A percentile compares a stretch with the other conserved stretches of the same genome.
Conservation (phyloP, 2,888 invertebrate genomes). For the Scaptomyza flava region DNA sequence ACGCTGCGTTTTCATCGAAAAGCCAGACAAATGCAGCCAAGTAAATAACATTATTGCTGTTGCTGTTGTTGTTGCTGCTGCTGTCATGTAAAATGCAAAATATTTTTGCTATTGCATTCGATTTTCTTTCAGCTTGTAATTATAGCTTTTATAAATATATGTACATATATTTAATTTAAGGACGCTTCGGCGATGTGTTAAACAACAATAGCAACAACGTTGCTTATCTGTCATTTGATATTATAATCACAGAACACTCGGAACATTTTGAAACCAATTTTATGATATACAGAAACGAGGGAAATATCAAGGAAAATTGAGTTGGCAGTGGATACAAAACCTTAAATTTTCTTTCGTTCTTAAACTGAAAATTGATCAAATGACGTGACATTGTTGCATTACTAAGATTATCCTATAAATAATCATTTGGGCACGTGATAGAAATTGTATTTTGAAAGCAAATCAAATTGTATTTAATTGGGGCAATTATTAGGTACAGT, state of each 20-base stretch:
- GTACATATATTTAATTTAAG: constrained; percentile 40
- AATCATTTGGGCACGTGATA: constrained; percentile 3
- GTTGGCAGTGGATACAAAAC: not conserved
- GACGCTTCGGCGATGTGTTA: not conserved
- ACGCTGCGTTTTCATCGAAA: constrained; percentile 20
- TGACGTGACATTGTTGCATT: constrained; percentile 19
- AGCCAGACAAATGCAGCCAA: constrained; percentile 36
- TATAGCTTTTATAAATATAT: constrained; percentile 1
- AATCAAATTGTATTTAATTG: constrained; percentile 19
- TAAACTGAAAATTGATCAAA: not conserved
- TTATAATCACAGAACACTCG: not conserved
- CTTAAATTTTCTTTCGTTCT: not conserved
- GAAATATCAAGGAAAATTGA: not conserved
- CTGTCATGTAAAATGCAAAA: constrained; percentile 20
- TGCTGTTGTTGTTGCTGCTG: constrained; percentile 11
- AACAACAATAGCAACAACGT: no score
- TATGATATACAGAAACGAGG: not conserved
- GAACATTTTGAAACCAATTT: not conserved
- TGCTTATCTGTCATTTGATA: constrained; percentile 1
- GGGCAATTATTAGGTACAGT: constrained; percentile 9
- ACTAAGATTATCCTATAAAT: constrained; percentile 17
- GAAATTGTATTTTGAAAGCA: constrained; percentile 20
- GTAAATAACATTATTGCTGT: constrained; percentile 1
- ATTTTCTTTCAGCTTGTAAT: constrained; percentile 28
- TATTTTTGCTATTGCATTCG: constrained; percentile 26